A percentile compares a stretch with the other conserved stretches of the same genome.
phyloP scores from a whole-genome alignment of 1,140 invertebrate genomes.

The Drosophila grimshawi region DNA sequence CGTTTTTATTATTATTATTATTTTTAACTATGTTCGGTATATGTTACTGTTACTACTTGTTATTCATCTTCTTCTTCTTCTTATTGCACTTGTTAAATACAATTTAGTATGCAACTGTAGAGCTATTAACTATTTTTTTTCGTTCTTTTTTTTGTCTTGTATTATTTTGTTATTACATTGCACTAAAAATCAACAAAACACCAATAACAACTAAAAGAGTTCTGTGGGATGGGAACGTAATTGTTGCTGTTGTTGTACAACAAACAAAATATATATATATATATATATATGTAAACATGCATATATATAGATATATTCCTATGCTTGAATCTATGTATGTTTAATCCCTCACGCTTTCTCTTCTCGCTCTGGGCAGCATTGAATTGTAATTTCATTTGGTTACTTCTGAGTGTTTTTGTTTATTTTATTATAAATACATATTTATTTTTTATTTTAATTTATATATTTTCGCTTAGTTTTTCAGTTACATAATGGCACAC shows the following conservation, averaged over 20 bases:
- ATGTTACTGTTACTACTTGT: conserved; percentile 38
- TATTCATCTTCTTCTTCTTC: conserved; percentile 17
- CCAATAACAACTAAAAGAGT: conserved; percentile 16
- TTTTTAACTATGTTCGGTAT: conserved; percentile 47
- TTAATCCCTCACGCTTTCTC: background rate
- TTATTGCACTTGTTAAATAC: conserved; percentile 42
- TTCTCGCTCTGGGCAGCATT: conserved; percentile 31
- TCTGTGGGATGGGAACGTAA: background rate
- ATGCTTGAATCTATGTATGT: conserved; percentile 13
- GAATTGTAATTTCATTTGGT: conserved; percentile 47
- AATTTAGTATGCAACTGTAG: conserved; percentile 22
- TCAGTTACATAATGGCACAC: conserved; percentile 43
- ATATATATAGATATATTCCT: conserved; percentile 21
- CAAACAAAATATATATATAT: conserved; percentile 21
- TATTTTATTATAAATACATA: conserved; percentile 39
- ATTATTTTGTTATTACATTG: conserved; percentile 7
- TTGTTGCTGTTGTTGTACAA: conserved; percentile 16
- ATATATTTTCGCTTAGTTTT: conserved; percentile 43
- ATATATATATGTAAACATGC: conserved; percentile 27
- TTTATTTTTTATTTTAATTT: conserved; percentile 38
- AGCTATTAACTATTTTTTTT: conserved; percentile 30
- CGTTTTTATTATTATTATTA: conserved; percentile 49
- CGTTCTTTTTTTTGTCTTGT: background rate
- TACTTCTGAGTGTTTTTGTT: conserved; percentile 40
- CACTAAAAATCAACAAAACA: conserved; percentile 16